phyloP scores from a whole-genome alignment of 2,797 vertebrate species.

The Bradypodion ventrale region DNA sequence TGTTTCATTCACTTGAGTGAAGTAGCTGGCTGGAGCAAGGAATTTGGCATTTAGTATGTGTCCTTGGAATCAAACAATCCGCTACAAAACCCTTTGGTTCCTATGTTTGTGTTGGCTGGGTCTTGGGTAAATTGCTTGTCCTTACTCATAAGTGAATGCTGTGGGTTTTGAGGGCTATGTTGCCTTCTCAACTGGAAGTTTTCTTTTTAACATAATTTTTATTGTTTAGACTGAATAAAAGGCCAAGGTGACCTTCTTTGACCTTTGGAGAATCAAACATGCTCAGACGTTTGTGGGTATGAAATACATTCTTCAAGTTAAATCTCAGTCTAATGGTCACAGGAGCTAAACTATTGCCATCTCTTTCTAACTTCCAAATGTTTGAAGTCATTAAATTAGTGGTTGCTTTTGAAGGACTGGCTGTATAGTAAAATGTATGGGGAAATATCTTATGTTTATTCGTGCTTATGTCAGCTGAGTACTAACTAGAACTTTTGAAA shows the following conservation, averaged over 20 bases:
- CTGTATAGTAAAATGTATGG: neutral
- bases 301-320: neutral
- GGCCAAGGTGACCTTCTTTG: neutral
- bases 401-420: neutral
- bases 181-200: neutral
- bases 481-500: neutral
- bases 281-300: neutral
- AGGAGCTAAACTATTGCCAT: neutral
- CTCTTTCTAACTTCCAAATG: neutral
- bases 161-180: neutral
- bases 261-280: neutral
- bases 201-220: slow-evolving; percentile 1
- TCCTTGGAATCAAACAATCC: neutral
- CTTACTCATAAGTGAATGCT: neutral
- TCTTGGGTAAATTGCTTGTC: neutral
- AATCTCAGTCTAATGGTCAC: neutral
- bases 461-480: neutral
- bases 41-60: neutral
- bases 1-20: neutral
- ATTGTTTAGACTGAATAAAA: neutral
- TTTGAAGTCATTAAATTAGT: neutral
- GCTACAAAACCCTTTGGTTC: no score
- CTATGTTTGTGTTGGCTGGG: neutral
- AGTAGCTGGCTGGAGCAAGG: neutral
- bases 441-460: neutral